Conservation (phyloP, 1,140 invertebrate genomes). For the Aphelinus atriplicis region DNA sequence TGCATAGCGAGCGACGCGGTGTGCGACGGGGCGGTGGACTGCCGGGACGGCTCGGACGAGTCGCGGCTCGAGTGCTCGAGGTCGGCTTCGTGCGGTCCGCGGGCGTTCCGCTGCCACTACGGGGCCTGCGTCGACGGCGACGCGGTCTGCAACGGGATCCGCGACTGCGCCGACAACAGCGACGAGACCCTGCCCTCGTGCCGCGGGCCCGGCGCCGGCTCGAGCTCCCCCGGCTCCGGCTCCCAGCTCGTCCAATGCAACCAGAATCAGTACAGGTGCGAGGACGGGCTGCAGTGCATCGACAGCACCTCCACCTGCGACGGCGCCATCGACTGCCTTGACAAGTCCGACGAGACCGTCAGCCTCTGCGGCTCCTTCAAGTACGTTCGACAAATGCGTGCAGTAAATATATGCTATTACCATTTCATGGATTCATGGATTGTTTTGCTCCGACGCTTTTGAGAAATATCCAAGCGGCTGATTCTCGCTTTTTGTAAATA, state of each 20-base stretch:
- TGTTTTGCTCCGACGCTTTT: too few species aligned
- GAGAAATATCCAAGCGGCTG: too few species aligned
- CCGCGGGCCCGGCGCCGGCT: conserved; percentile 71
- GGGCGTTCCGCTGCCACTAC: conserved; percentile 69
- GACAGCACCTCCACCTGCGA: conserved; percentile 60
- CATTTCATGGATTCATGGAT: too few species aligned
- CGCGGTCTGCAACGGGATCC: conserved; percentile 67
- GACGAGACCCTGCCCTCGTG: conserved; percentile 67
- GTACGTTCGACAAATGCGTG: conserved; percentile 27
- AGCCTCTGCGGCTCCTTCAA: conserved; percentile 59
- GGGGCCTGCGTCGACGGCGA: conserved; percentile 70
- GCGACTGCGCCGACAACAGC: conserved; percentile 75
- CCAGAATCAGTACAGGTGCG: conserved; percentile 51
- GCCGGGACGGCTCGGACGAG: conserved; percentile 71
- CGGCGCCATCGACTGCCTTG: conserved; percentile 67
- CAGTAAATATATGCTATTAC: too few species aligned
- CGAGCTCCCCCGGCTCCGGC: conserved; percentile 62
- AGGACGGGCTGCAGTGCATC: conserved; percentile 57
- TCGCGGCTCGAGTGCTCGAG: conserved; percentile 63
- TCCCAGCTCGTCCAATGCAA: conserved; percentile 33
- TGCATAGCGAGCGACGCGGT: conserved; percentile 54
- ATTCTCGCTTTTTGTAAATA: too few species aligned
- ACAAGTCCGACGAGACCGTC: conserved; percentile 70
- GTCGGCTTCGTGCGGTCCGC: conserved; percentile 59
- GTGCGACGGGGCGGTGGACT: conserved; percentile 70